Evolutionary conservation across 2,888 invertebrate genomes (phyloP).

Genomic region (Brenthis ino): DNA sequence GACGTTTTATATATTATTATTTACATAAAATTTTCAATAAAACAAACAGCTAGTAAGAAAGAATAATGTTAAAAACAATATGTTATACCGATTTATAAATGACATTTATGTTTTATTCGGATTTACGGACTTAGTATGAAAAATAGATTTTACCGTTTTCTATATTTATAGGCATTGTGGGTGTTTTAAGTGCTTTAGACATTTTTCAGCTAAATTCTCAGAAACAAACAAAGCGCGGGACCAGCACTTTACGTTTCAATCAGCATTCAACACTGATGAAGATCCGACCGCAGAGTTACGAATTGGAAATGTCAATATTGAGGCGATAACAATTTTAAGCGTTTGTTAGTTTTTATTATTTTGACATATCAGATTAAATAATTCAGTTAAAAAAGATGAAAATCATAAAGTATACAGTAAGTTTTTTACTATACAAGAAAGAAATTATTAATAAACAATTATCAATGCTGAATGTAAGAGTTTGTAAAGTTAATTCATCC

Average conservation of each 20-base stretch:
- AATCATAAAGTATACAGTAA: too few species aligned
- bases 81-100: too few species aligned
- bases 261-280: slow-evolving; percentile 74
- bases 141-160: too few species aligned
- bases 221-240: slow-evolving; percentile 56
- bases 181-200: slow-evolving; percentile 9
- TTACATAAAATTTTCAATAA: not conserved
- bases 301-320: not conserved
- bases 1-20: not conserved
- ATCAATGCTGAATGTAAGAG: too few species aligned
- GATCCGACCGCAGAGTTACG: slow-evolving; percentile 44
- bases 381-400: too few species aligned
- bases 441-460: too few species aligned
- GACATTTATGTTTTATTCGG: too few species aligned
- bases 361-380: too few species aligned
- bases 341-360: too few species aligned
- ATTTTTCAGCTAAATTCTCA: slow-evolving; percentile 35
- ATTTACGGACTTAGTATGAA: too few species aligned
- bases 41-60: not conserved
- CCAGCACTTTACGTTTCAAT: slow-evolving; percentile 72
- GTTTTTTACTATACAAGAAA: too few species aligned
- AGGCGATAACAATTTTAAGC: not conserved
- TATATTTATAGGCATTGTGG: not conserved
- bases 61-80: not conserved
- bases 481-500: too few species aligned